Conservation (phyloP, 1,140 invertebrate genomes). For the Calycopis cecrops region DNA sequence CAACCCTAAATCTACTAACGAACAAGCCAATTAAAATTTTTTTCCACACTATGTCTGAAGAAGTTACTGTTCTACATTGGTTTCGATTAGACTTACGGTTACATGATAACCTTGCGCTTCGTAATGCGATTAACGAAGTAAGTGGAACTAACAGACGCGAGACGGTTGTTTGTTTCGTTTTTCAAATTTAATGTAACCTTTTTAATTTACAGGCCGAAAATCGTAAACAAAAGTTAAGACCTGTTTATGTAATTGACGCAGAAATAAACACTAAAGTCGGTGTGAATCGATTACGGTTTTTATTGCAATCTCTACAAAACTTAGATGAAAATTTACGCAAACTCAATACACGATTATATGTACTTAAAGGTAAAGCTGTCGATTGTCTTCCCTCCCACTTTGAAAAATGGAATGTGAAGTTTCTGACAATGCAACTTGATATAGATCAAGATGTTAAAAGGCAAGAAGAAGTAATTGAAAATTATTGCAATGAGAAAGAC, state of each 20-base stretch:
- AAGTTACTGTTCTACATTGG: slow-evolving; percentile 78
- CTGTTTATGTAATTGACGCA: slow-evolving; percentile 82
- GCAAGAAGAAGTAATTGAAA: slow-evolving; percentile 78
- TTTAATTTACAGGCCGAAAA: slow-evolving; percentile 57
- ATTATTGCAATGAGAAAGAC: slow-evolving; percentile 75
- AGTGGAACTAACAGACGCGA: slow-evolving; percentile 16
- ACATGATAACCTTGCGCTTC: slow-evolving; percentile 83
- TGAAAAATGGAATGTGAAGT: slow-evolving; percentile 80
- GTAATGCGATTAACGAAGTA: slow-evolving; percentile 76
- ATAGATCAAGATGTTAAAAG: slow-evolving; percentile 81
- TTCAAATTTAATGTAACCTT: slow-evolving; percentile 1
- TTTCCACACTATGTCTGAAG: slow-evolving; percentile 33
- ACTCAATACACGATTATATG: slow-evolving; percentile 77
- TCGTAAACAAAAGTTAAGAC: slow-evolving; percentile 72
- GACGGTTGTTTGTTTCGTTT: neutral
- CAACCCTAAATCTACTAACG: neutral
- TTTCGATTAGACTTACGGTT: slow-evolving; percentile 83
- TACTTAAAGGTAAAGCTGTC: slow-evolving; percentile 79
- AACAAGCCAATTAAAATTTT: slow-evolving; percentile 10
- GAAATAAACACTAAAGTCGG: slow-evolving; percentile 80
- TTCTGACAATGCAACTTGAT: slow-evolving; percentile 81
- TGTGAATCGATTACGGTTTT: slow-evolving; percentile 81
- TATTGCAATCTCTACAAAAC: slow-evolving; percentile 81
- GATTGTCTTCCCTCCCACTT: slow-evolving; percentile 80
- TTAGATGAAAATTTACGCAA: slow-evolving; percentile 78